Percentiles rank a stretch among this genome's conserved stretches.
Conservation (phyloP, 2,113 vertebrate genomes). For the Triplophysa dalaica region DNA sequence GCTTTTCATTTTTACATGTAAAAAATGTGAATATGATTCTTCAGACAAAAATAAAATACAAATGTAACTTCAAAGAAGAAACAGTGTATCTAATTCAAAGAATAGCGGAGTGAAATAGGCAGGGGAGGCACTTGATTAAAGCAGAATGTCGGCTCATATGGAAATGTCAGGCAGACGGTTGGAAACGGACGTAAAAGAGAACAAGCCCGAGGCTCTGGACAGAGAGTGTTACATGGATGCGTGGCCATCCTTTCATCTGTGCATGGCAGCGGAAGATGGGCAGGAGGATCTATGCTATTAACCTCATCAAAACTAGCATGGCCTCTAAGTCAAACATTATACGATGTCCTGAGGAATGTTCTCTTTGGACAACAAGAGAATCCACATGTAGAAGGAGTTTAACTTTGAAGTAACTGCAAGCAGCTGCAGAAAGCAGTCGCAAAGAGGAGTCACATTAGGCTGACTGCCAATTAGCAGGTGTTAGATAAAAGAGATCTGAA, state of each 20-base stretch:
- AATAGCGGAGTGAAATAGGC: slow-evolving; percentile 46
- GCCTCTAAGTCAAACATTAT: slow-evolving; percentile 30
- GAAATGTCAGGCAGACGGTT: slow-evolving; percentile 39
- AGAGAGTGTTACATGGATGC: slow-evolving; percentile 10
- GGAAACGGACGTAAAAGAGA: slow-evolving; percentile 23
- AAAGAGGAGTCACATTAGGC: slow-evolving; percentile 4
- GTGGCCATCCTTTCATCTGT: slow-evolving; percentile 51
- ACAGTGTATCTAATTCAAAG: slow-evolving; percentile 60
- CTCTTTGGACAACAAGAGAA: background rate
- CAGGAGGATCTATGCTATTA: slow-evolving; percentile 42
- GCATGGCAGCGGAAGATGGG: slow-evolving; percentile 19
- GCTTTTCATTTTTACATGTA: background rate
- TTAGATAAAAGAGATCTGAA: slow-evolving; percentile 22
- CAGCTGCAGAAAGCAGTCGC: slow-evolving; percentile 3
- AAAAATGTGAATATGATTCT: slow-evolving; percentile 37
- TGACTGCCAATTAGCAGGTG: slow-evolving; percentile 29
- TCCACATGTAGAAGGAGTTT: slow-evolving; percentile 1
- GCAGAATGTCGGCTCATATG: slow-evolving; percentile 49
- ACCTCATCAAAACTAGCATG: slow-evolving; percentile 42
- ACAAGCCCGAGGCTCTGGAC: slow-evolving; percentile 36
- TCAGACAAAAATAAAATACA: slow-evolving; percentile 50
- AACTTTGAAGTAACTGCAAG: slow-evolving; percentile 29
- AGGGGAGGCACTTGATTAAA: slow-evolving; percentile 57
- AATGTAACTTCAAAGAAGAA: slow-evolving; percentile 61
- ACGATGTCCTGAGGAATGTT: slow-evolving; percentile 9